Percentiles rank a stretch among this genome's conserved stretches.
These are phyloP conservation scores for Drosophila ananassae DNA, from an alignment of 1,140 invertebrate species.

Conservation along the genomic window DNA sequence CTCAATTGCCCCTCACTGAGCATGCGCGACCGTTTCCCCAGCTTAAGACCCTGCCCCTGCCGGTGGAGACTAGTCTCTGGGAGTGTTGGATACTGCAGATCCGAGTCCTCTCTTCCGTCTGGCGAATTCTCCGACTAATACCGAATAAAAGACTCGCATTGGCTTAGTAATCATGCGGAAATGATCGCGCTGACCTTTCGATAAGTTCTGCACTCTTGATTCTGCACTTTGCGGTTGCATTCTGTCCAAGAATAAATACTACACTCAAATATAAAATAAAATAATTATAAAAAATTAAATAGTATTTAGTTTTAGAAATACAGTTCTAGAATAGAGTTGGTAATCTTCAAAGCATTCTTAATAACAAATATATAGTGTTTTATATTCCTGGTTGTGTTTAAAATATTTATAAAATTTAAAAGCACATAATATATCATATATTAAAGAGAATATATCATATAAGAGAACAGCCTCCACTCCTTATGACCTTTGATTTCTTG, in stretches of 20 bases:
- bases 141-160: conserved; percentile 49
- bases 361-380: no score
- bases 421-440: no score
- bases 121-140: conserved; percentile 29
- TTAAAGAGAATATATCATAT: no score
- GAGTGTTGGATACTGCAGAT: conserved; percentile 9
- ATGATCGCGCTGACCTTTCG: conserved; percentile 81
- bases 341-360: no score
- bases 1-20: conserved; percentile 43
- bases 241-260: conserved; percentile 18
- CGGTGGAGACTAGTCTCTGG: conserved; percentile 48
- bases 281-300: not conserved
- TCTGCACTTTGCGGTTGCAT: conserved; percentile 33
- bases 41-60: conserved; percentile 12
- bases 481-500: conserved; percentile 6
- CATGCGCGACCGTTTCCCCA: conserved; percentile 43
- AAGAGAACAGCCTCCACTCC: not conserved
- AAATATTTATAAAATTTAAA: not conserved
- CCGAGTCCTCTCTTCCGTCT: conserved; percentile 13
- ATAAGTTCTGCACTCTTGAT: conserved; percentile 42
- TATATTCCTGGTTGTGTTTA: not conserved
- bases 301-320: no score
- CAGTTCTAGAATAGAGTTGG: no score
- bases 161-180: conserved; percentile 81
- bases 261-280: not conserved